Percentiles rank a stretch among this genome's conserved stretches.
phyloP scores from a whole-genome alignment of 2,797 vertebrate genomes.

The Gymnoscopelus microlampas region DNA sequence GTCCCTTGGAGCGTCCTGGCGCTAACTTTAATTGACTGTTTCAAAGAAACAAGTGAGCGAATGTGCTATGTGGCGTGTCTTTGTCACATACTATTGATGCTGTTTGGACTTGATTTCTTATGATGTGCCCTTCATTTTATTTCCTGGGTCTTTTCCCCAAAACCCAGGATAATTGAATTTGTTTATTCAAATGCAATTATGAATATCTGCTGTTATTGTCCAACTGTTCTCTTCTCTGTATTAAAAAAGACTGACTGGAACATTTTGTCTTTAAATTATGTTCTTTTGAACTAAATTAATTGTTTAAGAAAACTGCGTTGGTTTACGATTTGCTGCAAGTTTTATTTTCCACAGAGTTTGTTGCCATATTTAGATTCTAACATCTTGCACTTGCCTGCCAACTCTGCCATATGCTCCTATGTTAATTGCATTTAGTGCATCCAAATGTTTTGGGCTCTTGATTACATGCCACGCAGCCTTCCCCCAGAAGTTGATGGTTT shows the following conservation, averaged over 20 bases:
- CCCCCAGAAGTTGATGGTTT: conserved; percentile 58
- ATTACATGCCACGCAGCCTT: conserved; percentile 54
- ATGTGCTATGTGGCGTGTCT: not conserved
- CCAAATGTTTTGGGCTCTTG: conserved; percentile 40
- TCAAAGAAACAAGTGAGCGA: conserved; percentile 26
- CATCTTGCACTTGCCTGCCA: conserved; percentile 46
- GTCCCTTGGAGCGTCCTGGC: conserved; percentile 20
- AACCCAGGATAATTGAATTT: not conserved
- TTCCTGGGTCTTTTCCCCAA: not conserved
- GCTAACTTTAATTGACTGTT: conserved; percentile 30
- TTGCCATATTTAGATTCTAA: conserved; percentile 37
- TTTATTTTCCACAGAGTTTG: not conserved
- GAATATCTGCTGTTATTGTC: not conserved
- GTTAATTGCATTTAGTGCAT: conserved; percentile 51
- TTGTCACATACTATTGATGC: conserved; percentile 18
- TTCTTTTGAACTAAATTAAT: not conserved
- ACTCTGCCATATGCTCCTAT: conserved; percentile 59
- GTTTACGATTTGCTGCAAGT: conserved; percentile 8
- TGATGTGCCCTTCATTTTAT: not conserved
- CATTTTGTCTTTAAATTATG: not conserved
- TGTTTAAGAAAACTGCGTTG: not conserved
- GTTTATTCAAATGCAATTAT: not conserved
- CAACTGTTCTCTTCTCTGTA: not conserved
- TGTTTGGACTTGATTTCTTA: not conserved
- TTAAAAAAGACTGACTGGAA: not conserved